Conservation (phyloP, 2,888 invertebrate genomes). For the Pegoplata infirma region DNA sequence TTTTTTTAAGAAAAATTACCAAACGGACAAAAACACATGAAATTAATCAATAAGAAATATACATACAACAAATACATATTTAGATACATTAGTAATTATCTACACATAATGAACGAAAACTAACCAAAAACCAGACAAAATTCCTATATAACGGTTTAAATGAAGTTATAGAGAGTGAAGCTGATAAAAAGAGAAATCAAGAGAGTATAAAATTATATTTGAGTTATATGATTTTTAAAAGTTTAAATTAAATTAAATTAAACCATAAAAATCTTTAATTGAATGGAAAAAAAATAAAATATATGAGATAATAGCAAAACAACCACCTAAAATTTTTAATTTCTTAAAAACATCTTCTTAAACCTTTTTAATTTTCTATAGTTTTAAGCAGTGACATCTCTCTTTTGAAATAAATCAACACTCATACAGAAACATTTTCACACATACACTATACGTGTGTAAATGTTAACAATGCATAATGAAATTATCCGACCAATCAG, state of each 20-base stretch:
- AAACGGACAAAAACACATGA: slow-evolving; percentile 21
- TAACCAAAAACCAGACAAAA: not conserved
- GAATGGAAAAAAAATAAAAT: not conserved
- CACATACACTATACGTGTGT: not conserved
- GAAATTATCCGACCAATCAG: slow-evolving; percentile 63
- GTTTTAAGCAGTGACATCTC: not conserved
- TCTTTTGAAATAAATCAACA: slow-evolving; percentile 36
- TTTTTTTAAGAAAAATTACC: slow-evolving; percentile 21
- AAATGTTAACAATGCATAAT: slow-evolving; percentile 44
- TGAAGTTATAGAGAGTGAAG: not conserved
- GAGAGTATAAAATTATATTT: not conserved
- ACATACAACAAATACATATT: too few species aligned
- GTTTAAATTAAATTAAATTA: not conserved
- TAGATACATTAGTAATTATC: slow-evolving; percentile 9
- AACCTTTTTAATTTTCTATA: not conserved
- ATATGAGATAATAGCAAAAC: slow-evolving; percentile 13
- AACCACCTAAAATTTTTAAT: slow-evolving; percentile 22
- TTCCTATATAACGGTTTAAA: not conserved
- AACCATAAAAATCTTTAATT: not conserved
- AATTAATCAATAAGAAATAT: slow-evolving; percentile 39
- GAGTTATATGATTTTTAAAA: not conserved
- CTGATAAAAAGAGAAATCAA: not conserved
- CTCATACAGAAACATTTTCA: slow-evolving; percentile 1
- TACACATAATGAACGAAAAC: slow-evolving; percentile 9
- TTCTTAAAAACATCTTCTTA: not conserved